These are phyloP conservation scores for Tethya wilhelma DNA, from an alignment of 37 sponge, comb jelly and placozoan species.

Conservation along the genomic window DNA sequence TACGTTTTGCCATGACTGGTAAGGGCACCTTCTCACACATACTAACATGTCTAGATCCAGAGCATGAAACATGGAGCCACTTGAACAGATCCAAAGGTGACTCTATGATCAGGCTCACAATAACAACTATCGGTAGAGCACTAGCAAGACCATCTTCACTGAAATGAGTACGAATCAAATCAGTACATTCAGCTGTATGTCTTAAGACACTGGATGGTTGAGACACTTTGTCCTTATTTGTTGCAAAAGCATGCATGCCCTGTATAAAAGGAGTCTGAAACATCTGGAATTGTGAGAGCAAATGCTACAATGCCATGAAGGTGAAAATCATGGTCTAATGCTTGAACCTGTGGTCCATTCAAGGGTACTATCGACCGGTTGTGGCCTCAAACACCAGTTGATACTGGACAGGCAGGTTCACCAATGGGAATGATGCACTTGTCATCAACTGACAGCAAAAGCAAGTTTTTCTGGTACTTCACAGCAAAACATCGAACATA, in stretches of 20 bases:
- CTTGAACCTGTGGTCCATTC: conserved; percentile 6
- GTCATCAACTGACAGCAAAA: conserved; percentile 8
- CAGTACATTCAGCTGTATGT: conserved; percentile 1
- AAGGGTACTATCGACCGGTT: conserved; percentile 9
- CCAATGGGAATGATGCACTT: background rate
- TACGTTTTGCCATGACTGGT: conserved; percentile 41
- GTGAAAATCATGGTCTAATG: conserved; percentile 41
- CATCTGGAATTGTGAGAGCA: background rate
- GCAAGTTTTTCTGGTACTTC: background rate
- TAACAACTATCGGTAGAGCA: background rate
- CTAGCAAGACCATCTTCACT: background rate
- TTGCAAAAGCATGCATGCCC: conserved; percentile 10
- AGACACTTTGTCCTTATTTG: conserved; percentile 33
- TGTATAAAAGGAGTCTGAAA: conserved; percentile 14
- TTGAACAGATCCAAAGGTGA: conserved; percentile 40
- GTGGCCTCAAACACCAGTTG: conserved; percentile 31
- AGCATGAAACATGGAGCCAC: conserved; percentile 7
- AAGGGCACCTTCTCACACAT: conserved; percentile 20
- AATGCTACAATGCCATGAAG: conserved; percentile 34
- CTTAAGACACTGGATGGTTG: conserved; percentile 19
- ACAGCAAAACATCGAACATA: conserved; percentile 4
- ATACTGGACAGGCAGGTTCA: background rate
- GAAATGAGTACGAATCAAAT: conserved; percentile 5
- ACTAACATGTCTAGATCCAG: conserved; percentile 23
- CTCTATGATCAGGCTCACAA: conserved; percentile 21